Evolutionary conservation across 2,888 invertebrate species (phyloP).

Genomic region (Julus scanicus): DNA sequence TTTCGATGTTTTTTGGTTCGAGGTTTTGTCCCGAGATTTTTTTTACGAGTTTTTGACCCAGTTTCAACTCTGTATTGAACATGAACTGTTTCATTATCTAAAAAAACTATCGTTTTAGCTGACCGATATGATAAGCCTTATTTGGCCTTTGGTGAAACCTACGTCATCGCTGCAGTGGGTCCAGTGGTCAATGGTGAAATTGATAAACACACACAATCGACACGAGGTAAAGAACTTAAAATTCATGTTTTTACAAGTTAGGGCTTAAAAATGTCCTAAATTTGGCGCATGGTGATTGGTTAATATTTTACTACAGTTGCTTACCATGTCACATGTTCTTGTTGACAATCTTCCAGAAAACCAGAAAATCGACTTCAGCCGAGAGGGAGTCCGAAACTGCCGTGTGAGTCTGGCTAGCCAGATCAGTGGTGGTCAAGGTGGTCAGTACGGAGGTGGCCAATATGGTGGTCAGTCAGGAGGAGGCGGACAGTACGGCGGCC

Average conservation of each 20-base stretch:
- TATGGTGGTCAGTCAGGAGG: constrained; percentile 57
- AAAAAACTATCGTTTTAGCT: constrained; percentile 49
- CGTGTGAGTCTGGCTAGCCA: constrained; percentile 50
- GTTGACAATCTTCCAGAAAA: constrained; percentile 51
- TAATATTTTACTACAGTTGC: background rate
- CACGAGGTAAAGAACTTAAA: constrained; percentile 67
- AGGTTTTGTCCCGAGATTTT: too few relatives aligned
- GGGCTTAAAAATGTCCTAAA: background rate
- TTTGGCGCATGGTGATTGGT: background rate
- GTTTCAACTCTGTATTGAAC: too few relatives aligned
- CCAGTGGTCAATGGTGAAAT: constrained; percentile 84
- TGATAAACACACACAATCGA: constrained; percentile 82
- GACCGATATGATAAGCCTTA: constrained; percentile 69
- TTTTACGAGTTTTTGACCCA: too few relatives aligned
- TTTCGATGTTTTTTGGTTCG: too few relatives aligned
- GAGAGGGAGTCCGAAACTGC: constrained; percentile 57
- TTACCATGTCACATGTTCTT: background rate
- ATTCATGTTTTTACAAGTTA: background rate
- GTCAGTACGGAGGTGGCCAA: constrained; percentile 50
- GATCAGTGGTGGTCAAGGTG: constrained; percentile 52
- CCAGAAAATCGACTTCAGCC: constrained; percentile 57
- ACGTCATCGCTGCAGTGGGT: constrained; percentile 89
- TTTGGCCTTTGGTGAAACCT: constrained; percentile 75
- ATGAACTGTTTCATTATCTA: background rate
- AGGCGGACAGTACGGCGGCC: constrained; percentile 54